phyloP scores from a whole-genome alignment of 2,888 invertebrate genomes.

The Ceramica pisi region DNA sequence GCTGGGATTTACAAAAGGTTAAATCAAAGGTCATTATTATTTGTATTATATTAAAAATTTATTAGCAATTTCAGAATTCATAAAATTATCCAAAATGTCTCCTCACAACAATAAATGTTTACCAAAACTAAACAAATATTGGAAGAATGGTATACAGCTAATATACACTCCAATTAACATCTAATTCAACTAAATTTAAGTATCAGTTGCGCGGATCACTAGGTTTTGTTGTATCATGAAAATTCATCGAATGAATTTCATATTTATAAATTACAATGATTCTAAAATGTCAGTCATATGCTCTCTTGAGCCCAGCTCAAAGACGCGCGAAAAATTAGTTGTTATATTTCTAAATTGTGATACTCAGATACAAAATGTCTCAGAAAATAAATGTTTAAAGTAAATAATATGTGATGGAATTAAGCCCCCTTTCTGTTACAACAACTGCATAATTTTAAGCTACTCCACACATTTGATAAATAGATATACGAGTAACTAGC shows the following conservation, averaged over 20 bases:
- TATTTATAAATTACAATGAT: constrained; percentile 36
- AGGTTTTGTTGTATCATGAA: constrained; percentile 16
- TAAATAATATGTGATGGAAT: constrained; percentile 45
- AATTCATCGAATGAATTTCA: constrained; percentile 14
- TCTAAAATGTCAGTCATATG: constrained; percentile 58
- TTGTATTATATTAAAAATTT: constrained; percentile 69
- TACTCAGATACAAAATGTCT: constrained; percentile 37
- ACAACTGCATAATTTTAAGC: constrained; percentile 15
- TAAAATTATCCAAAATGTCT: constrained; percentile 70
- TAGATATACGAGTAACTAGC: constrained; percentile 6
- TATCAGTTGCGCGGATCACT: constrained; percentile 37
- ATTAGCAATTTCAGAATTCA: constrained; percentile 71
- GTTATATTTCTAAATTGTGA: constrained; percentile 48
- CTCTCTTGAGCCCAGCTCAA: constrained; percentile 11
- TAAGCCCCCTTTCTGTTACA: constrained; percentile 8
- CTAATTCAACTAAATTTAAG: constrained; percentile 53
- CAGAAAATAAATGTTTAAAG: constrained; percentile 43
- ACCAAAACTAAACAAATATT: constrained; percentile 60
- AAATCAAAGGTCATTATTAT: constrained; percentile 12
- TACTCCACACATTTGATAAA: neutral
- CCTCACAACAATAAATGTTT: constrained; percentile 69
- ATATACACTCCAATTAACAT: constrained; percentile 48
- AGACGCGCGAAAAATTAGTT: constrained; percentile 22
- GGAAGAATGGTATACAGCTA: constrained; percentile 58
- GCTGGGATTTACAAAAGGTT: neutral